Evolutionary conservation across 2,113 vertebrate species (phyloP), one percentile per base, ranked within the genome.

Genomic region (Lagenorhynchus albirostris): DNA sequence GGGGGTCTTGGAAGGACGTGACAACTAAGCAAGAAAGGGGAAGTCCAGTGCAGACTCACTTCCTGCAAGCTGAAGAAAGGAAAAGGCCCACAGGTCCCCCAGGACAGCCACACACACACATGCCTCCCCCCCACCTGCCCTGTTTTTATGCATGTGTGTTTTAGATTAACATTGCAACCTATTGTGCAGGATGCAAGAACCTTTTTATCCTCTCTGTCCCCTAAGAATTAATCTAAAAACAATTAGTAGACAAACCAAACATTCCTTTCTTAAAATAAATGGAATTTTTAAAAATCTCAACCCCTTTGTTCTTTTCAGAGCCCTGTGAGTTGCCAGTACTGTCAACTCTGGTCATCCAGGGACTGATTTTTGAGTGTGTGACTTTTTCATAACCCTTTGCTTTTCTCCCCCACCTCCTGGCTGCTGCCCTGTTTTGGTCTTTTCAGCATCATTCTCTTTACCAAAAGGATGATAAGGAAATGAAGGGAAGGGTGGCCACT

Each of bases 261-360:
- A 96, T 98, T 94, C 89, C 74, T 97, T 97, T 97, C 96, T 95
- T 94, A 97, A 97, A 98, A 97, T 97, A 96, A 93, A 71, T 88
- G 91, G 63, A 89, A 80, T 93, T 92, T 73, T 50, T 1, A 21
- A 38, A 84, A 58, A n/a, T 79, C 58, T 47, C 68, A 73, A 33
- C 63, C 17, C 90, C 95, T 96, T 96, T 94, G 81, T 96, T 94
- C 83, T 96, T 88, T 88, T 60, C 31, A 63, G 70, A 93, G 63
- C 77, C 63, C 50, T 15, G 0, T 14, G 29, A 79, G 18, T 82
- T 96, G 88, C 38, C 83, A 93, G 17, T 81, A 41, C 53, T 44
- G 91, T 92, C 87, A 90, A 53, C 71, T 84, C 86, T 93, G 13
- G 94, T 93, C 79, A 96, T 76, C 89, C 53, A 88, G 92, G 63